Evolutionary conservation across 2,113 vertebrate genomes (phyloP), one percentile per base, ranked within the genome.

Genomic region (Mellivora capensis): DNA sequence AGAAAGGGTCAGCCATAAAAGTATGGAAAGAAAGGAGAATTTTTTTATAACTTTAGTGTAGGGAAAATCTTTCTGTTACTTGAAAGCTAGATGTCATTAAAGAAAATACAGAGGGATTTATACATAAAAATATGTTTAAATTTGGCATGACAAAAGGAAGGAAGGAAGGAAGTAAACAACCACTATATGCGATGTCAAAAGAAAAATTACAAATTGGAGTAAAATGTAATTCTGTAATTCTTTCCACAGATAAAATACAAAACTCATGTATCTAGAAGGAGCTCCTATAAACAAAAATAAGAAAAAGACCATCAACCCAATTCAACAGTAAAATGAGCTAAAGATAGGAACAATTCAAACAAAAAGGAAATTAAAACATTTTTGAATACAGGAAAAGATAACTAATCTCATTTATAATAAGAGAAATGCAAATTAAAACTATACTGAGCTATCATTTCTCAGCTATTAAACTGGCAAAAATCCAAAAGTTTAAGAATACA

Each of bases 251-350:
- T 23, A 90, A 91, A 96, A 87, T 23, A 10, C 52, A 76, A 82
- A 62, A 69, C 29, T 96, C 37, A 39, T 8, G 77, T 72, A 79
- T 94, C 94, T 87, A 94, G 81, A 82, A 74, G 37, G 12, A n/a
- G n/a, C 21, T 49, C 52, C 31, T 86, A 15, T 27, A 83, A 91
- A 87, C 44, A 87, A 74, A 95, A 64, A 74, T 14, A 91, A 11
- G 57, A 76, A 95, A 74, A 49, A 95, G 74, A 77, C 74, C 13
- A 80, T 20, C 34, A 67, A 93, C 7, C 34, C 23, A 82, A 49
- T 88, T 94, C 72, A 86, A 82, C 6, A 93, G 34, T 80, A 74
- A 94, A 87, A 96, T 67, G 39, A 92, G 27, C 57, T 93, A 44
- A 91, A 84, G 34, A 84, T 37, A 39, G 71, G 23, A 82, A 77